A percentile compares a stretch with the other conserved stretches of the same genome.
These are phyloP conservation scores for Macrobrachium rosenbergii DNA, from an alignment of 1,140 invertebrate genomes.

Conservation along the genomic window DNA sequence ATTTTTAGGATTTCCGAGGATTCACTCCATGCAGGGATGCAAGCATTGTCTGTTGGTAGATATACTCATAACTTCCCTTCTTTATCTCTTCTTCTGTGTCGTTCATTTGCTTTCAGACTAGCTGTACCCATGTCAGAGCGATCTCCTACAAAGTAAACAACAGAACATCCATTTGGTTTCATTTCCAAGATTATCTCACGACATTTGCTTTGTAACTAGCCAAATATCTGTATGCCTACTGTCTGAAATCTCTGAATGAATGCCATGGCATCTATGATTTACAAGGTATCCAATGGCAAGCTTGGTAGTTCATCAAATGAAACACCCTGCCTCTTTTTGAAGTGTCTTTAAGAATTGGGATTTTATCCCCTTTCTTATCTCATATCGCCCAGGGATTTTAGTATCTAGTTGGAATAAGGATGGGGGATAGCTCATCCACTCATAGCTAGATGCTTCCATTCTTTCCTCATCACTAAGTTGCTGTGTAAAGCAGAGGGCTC, in stretches of 20 bases:
- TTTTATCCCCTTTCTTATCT: not conserved
- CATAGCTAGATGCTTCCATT: constrained; percentile 9
- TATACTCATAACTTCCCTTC: too few relatives aligned
- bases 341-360: not conserved
- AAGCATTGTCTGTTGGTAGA: too few relatives aligned
- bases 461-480: constrained; percentile 12
- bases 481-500: constrained; percentile 32
- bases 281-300: not conserved
- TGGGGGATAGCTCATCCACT: constrained; percentile 5
- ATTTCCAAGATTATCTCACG: too few relatives aligned
- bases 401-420: not conserved
- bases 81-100: too few relatives aligned
- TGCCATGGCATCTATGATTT: constrained; percentile 6
- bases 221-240: not conserved
- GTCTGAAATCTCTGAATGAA: constrained; percentile 4
- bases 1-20: too few relatives aligned
- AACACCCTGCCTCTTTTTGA: not conserved
- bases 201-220: not conserved
- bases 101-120: too few relatives aligned
- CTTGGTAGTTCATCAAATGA: not conserved
- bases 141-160: too few relatives aligned
- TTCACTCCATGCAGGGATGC: too few relatives aligned
- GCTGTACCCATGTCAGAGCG: too few relatives aligned
- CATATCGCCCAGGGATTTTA: too few relatives aligned
- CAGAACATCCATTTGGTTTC: too few relatives aligned